Percentiles rank a stretch among this genome's conserved stretches.
Conservation (phyloP, 1,140 invertebrate species). For the Physella acuta region DNA sequence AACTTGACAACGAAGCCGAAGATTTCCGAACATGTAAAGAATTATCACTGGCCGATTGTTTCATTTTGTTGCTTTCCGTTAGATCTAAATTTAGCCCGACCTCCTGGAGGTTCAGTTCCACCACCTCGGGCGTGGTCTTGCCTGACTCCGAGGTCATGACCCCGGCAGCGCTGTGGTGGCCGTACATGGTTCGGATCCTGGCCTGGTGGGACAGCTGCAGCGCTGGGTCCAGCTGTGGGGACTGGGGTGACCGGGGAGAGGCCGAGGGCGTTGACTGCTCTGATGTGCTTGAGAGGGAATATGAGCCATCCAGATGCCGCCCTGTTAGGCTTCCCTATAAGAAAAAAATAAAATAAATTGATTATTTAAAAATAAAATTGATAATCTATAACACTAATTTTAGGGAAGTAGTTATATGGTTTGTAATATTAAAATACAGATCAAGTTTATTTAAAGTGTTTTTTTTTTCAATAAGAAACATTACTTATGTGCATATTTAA, state of each 20-base stretch:
- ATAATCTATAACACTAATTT: too few species aligned
- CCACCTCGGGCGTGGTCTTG: background rate
- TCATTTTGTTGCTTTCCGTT: background rate
- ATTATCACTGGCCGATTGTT: background rate
- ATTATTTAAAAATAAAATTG: too few species aligned
- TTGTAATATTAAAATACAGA: too few species aligned
- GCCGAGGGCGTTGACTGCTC: slow-evolving; percentile 22
- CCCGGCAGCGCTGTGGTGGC: background rate
- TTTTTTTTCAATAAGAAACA: too few species aligned
- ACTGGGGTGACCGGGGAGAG: slow-evolving; percentile 17
- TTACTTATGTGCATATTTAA: too few species aligned
- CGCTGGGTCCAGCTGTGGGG: slow-evolving; percentile 38
- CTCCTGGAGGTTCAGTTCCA: background rate
- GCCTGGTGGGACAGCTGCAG: slow-evolving; percentile 48
- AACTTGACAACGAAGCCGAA: background rate
- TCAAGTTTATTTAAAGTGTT: too few species aligned
- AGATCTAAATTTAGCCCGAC: too few species aligned
- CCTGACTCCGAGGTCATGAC: background rate
- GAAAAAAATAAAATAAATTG: too few species aligned
- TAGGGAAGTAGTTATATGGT: too few species aligned
- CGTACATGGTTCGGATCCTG: slow-evolving; percentile 48
- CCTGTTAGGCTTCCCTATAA: slow-evolving; percentile 43
- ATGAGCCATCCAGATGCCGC: slow-evolving; percentile 21
- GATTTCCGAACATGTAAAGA: background rate
- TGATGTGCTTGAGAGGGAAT: slow-evolving; percentile 19